A percentile compares a stretch with the other conserved stretches of the same genome.
phyloP scores from a whole-genome alignment of 1,140 invertebrate species.

The Zaprionus gabonicus region DNA sequence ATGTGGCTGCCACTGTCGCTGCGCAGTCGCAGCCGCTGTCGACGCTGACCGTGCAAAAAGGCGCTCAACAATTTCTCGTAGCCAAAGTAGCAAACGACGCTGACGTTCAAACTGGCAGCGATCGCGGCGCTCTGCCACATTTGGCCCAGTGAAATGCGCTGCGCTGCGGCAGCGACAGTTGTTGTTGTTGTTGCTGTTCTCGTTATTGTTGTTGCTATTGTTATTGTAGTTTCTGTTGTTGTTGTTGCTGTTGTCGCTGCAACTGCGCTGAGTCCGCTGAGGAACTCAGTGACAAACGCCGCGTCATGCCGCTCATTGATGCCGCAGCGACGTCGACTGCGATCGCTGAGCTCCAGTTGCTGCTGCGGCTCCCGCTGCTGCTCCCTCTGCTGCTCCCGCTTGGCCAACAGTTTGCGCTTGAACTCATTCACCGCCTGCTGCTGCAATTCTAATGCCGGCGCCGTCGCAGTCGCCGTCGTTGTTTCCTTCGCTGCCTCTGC shows the following conservation, averaged over 20 bases:
- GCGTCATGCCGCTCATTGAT: conserved; percentile 61
- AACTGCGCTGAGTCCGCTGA: conserved; percentile 38
- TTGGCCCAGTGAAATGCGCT: conserved; percentile 39
- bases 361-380: conserved; percentile 2
- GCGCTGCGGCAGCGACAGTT: conserved; percentile 6
- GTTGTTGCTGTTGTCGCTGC: not conserved
- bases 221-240: not conserved
- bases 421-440: not conserved
- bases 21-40: conserved; percentile 30
- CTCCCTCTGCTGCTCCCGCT: conserved; percentile 22
- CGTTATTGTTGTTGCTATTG: not conserved
- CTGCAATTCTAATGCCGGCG: not conserved
- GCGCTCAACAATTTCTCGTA: conserved; percentile 63
- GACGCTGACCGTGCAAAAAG: conserved; percentile 46
- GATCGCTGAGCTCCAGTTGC: conserved; percentile 11
- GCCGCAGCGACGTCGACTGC: conserved; percentile 48
- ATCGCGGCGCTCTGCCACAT: conserved; percentile 58
- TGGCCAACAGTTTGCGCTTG: conserved; percentile 11
- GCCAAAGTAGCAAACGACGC: conserved; percentile 59
- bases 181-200: not conserved
- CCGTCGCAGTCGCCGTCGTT: not conserved
- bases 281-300: conserved; percentile 67
- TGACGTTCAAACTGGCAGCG: conserved; percentile 53
- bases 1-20: conserved; percentile 10
- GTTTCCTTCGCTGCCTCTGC: not conserved